These are phyloP conservation scores for Brachionus calyciflorus DNA, from an alignment of 1,140 invertebrate species.

Conservation along the genomic window DNA sequence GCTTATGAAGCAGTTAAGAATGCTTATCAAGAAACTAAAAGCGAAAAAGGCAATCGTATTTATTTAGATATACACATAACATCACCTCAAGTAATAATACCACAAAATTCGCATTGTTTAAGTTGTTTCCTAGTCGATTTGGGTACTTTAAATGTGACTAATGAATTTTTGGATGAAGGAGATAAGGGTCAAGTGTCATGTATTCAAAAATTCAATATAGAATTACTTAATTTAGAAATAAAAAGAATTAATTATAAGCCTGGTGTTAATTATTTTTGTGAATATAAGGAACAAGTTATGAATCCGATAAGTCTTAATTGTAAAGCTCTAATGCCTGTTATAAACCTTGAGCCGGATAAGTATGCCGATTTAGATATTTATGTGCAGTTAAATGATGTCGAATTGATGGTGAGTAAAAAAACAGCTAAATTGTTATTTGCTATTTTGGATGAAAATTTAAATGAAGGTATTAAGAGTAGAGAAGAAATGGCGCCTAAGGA, in stretches of 20 bases:
- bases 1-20: slow-evolving; percentile 41
- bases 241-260: slow-evolving; percentile 61
- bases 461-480: slow-evolving; percentile 8
- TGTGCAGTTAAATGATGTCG: background rate
- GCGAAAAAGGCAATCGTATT: slow-evolving; percentile 65
- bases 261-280: slow-evolving; percentile 53
- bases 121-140: slow-evolving; percentile 75
- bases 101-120: slow-evolving; percentile 74
- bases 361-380: slow-evolving; percentile 15
- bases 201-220: slow-evolving; percentile 48
- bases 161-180: slow-evolving; percentile 70
- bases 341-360: background rate
- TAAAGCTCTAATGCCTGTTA: background rate
- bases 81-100: slow-evolving; percentile 72
- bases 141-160: slow-evolving; percentile 73
- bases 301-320: slow-evolving; percentile 10
- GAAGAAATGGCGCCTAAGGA: background rate
- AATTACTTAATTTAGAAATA: slow-evolving; percentile 39
- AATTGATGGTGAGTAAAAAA: background rate
- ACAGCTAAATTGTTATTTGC: slow-evolving; percentile 22
- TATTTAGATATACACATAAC: slow-evolving; percentile 71
- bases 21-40: slow-evolving; percentile 26
- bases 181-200: no score
- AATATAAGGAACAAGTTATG: slow-evolving; percentile 14
- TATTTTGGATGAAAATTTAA: slow-evolving; percentile 42